Conservation (phyloP, 2,113 vertebrate species). For the Capreolus pygargus region DNA sequence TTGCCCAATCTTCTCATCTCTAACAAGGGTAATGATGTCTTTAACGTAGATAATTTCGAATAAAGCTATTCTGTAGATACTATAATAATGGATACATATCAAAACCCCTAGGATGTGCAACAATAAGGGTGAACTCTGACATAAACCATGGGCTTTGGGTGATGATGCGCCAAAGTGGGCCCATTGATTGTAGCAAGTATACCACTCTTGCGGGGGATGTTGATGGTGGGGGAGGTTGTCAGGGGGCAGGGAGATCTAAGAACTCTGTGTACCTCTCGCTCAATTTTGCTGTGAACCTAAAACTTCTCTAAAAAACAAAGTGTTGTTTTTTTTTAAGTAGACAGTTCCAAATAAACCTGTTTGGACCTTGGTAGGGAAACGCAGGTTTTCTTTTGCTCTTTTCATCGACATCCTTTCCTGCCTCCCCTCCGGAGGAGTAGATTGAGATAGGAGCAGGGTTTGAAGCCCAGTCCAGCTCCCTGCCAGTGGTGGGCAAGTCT, state of each 20-base stretch:
- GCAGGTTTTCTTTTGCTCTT: background rate
- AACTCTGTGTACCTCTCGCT: background rate
- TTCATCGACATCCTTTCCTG: background rate
- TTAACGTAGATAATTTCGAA: background rate
- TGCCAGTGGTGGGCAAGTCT: accelerated
- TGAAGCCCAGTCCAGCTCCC: background rate
- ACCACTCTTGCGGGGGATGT: accelerated
- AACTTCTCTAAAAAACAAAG: background rate
- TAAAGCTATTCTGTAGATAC: background rate
- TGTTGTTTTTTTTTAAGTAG: background rate
- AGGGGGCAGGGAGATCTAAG: background rate
- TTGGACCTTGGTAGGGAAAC: background rate
- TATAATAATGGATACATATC: background rate
- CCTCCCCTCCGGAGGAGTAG: accelerated
- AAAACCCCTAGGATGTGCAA: background rate
- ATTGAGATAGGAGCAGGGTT: background rate
- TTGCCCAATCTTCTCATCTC: background rate
- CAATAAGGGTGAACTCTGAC: too few relatives aligned
- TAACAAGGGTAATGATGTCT: background rate
- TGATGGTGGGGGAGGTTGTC: background rate
- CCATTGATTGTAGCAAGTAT: accelerated
- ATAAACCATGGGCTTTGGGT: background rate
- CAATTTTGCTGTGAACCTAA: background rate
- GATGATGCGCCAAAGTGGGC: accelerated
- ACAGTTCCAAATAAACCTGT: background rate